Evolutionary conservation across 2,797 vertebrate genomes (phyloP), one percentile per base, ranked within the genome.

Genomic region (Setipinna tenuifilis): DNA sequence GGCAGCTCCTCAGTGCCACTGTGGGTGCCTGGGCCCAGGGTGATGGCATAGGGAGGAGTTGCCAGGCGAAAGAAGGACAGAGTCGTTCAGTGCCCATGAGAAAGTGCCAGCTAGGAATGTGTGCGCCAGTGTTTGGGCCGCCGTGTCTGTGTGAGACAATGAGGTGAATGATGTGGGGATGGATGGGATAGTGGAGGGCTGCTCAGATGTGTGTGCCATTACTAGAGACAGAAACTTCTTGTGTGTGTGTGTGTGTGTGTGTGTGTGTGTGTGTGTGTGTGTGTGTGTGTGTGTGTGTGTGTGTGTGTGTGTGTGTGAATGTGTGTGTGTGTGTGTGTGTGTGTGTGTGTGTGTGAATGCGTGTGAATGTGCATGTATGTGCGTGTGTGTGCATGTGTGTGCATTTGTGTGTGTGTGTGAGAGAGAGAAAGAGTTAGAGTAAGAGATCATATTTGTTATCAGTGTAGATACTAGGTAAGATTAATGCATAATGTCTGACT

Each of bases 361-460:
- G 61, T 65, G n/a, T 59, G 54, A 44, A 19, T 59, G 68, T 65
- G 75, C 25, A 6, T 28, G 61, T 82, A 25, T 81, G 48, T 82
- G 48, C 59, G 61, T 84, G 71, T 54, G 54, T 84, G 75, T 84
- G 48, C 58, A 62, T 57, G 48, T 84, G 35, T 12, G 83, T 84
- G 46, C 5, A 9, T 78, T 17, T 35, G 44, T 14, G 81, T 19
- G n/a, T 25, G 48, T 19, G 54, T 7, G 46, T n/a, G n/a, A 16
- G 46, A 25, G n/a, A 14, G 81, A 19, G 46, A 82, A 28, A 82
- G 2, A 21, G 28, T 10, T 2, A 41, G 35, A 2, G 35, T 41
- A 41, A 41, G 35, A 41, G 35, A 41, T 41, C 35, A 5, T 41
- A 41, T 41, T 41, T 41, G 35, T 5, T 41, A 41, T 41, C 35